Conservation (phyloP, 1,140 invertebrate genomes). For the Reticulitermes speratus region DNA sequence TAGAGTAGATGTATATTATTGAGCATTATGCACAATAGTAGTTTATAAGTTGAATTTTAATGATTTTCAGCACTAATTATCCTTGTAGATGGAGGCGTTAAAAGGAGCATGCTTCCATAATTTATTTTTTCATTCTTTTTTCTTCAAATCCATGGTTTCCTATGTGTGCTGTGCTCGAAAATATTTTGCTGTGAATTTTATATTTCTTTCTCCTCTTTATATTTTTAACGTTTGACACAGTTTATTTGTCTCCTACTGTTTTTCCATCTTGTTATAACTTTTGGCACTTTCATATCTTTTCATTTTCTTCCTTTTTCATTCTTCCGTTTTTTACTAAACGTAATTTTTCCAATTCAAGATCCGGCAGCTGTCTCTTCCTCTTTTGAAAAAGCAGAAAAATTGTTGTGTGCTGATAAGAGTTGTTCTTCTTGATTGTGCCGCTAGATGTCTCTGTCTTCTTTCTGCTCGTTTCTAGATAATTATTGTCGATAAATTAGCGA, state of each 20-base stretch:
- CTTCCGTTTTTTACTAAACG: neutral
- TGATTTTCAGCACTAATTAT: too few species aligned
- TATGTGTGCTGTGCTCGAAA: too few species aligned
- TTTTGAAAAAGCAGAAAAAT: constrained; percentile 27
- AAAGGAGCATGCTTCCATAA: too few species aligned
- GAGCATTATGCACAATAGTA: too few species aligned
- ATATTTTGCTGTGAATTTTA: too few species aligned
- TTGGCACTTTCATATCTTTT: neutral
- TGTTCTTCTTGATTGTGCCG: constrained; percentile 20
- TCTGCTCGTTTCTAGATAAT: constrained; percentile 24
- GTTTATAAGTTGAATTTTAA: too few species aligned
- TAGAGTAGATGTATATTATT: too few species aligned
- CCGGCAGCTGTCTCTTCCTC: constrained; percentile 20
- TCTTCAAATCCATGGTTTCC: too few species aligned
- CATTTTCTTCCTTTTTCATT: neutral
- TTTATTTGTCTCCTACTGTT: neutral
- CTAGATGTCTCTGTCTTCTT: constrained; percentile 18
- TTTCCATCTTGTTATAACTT: constrained; percentile 1
- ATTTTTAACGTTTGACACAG: too few species aligned
- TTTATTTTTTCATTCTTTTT: too few species aligned
- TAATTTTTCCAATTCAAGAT: constrained; percentile 21
- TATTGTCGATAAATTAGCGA: constrained; percentile 28
- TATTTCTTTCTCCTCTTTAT: too few species aligned
- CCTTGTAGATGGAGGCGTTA: too few species aligned
- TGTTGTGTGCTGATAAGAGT: constrained; percentile 21